Evolutionary conservation across 2,888 invertebrate species (phyloP).

Genomic region (Melanostoma mellinum): DNA sequence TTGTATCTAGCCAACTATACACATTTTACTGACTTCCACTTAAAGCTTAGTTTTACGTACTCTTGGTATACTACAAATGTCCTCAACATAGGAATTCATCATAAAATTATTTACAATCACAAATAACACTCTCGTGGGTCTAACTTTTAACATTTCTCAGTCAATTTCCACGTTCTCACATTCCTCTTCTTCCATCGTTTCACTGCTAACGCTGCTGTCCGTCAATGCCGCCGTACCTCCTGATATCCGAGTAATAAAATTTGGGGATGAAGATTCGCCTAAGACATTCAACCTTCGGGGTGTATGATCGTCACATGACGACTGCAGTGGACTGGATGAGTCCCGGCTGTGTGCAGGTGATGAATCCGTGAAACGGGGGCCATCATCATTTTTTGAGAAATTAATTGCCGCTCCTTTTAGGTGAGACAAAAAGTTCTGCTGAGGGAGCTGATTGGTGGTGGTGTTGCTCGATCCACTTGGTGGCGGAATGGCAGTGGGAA

Average conservation of each 20-base stretch:
- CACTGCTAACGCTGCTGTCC: constrained; percentile 71
- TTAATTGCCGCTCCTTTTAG: constrained; percentile 68
- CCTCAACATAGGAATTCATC: constrained; percentile 10
- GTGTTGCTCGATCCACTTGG: constrained; percentile 73
- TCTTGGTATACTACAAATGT: constrained; percentile 54
- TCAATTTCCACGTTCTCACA: constrained; percentile 82
- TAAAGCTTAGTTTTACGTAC: constrained; percentile 60
- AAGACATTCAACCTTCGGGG: constrained; percentile 50
- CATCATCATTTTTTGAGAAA: constrained; percentile 58
- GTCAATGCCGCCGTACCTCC: constrained; percentile 51
- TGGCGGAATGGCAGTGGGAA: constrained; percentile 81
- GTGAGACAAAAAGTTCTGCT: constrained; percentile 71
- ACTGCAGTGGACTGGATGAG: constrained; percentile 54
- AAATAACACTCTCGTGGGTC: constrained; percentile 5
- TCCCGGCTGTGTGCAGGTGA: constrained; percentile 66
- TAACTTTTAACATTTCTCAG: constrained; percentile 69
- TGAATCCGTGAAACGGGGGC: constrained; percentile 46
- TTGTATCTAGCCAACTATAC: constrained; percentile 40
- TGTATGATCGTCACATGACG: constrained; percentile 56
- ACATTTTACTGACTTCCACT: constrained; percentile 38
- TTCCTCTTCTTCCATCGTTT: constrained; percentile 79
- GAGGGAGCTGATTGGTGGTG: constrained; percentile 40
- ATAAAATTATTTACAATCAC: constrained; percentile 60
- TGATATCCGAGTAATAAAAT: constrained; percentile 41
- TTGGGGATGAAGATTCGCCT: constrained; percentile 57